Base-by-base conservation (phyloP, 2,888 invertebrate genomes). In the Gasteruption jaculator region DNA sequence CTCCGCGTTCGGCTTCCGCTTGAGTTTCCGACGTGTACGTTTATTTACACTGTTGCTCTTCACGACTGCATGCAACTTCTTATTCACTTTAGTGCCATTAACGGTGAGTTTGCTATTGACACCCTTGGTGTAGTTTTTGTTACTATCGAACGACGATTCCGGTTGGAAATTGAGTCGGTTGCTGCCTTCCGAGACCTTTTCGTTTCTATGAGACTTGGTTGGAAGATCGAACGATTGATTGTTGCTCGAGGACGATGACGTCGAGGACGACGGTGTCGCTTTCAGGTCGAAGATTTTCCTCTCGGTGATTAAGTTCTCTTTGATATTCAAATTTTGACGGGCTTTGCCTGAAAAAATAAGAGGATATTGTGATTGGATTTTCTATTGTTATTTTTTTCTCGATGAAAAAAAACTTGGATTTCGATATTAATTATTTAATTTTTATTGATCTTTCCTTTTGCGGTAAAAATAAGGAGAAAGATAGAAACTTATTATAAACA, bases 41-140 rank as follows among this genome's bases (percentile, higher is more conserved):
- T 46, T 52, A 12, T 41, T 27, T 20, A 43, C 40, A 5, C 10
- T 14, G 4, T 40, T 16, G 7, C n/a, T 22, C 16, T 30, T 24
- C n/a, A 45, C 43, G 32, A 50, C 49, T 3, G 57, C 16, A 21
- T 53, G 48, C 27, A 60, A 47, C 34, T 61, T 61, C 33, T 68
- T 59, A 46, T 52, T 58, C n/a, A 61, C 48, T 45, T 58, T 64
- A 38, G 61, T 53, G 8, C 65, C 68, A 36, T 70, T 70, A 8
- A 66, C 33, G 18, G 58, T 49, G 54, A 46, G 38, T 59, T 55
- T 39, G 41, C 55, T 59, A 38, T 52, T 60, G 12, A 54, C 41
- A 21, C 49, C 56, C 30, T 63, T 66, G 1, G 65, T 52, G 33
- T 64, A 67, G 41, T 67, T 68, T 34, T 70, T 68, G 30, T 70